Percentiles rank a stretch among this genome's conserved stretches.
Conservation (phyloP, 1,140 invertebrate species). For the Dinoponera quadriceps region DNA sequence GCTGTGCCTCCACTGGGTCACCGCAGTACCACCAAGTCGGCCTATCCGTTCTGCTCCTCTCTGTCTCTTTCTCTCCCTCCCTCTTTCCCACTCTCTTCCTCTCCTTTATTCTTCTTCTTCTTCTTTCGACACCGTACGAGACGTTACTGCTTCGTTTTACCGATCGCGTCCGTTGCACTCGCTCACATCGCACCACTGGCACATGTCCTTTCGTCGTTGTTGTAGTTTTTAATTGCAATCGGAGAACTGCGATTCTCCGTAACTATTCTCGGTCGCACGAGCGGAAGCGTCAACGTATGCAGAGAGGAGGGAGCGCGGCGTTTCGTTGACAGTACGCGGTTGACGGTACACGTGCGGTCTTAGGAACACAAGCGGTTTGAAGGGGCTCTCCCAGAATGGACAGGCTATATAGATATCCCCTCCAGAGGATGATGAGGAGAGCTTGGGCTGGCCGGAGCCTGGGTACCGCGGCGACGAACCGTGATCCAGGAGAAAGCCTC, state of each 20-base stretch:
- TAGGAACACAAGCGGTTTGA: conserved; percentile 81
- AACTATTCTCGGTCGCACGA: background rate
- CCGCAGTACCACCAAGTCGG: conserved; percentile 34
- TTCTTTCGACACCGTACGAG: background rate
- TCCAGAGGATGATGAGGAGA: conserved; percentile 73
- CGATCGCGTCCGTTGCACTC: conserved; percentile 70
- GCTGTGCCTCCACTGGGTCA: conserved; percentile 26
- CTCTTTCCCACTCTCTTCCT: background rate
- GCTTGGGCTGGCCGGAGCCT: conserved; percentile 68
- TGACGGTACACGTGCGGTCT: conserved; percentile 63
- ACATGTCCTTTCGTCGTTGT: conserved; percentile 61
- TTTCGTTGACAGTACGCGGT: conserved; percentile 38
- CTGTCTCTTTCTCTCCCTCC: background rate
- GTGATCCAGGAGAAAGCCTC: conserved; percentile 80
- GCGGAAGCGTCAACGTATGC: background rate
- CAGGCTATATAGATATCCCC: conserved; percentile 83
- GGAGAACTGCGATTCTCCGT: conserved; percentile 3
- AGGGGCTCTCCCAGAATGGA: conserved; percentile 75
- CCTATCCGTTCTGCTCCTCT: conserved; percentile 42
- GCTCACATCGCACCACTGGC: conserved; percentile 78
- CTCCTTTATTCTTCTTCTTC: background rate
- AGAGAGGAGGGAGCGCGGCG: background rate
- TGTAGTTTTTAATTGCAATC: conserved; percentile 16
- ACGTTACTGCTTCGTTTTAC: conserved; percentile 56
- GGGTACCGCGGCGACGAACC: conserved; percentile 49